phyloP scores from a whole-genome alignment of 2,797 vertebrate species.

The Mus minutoides region DNA sequence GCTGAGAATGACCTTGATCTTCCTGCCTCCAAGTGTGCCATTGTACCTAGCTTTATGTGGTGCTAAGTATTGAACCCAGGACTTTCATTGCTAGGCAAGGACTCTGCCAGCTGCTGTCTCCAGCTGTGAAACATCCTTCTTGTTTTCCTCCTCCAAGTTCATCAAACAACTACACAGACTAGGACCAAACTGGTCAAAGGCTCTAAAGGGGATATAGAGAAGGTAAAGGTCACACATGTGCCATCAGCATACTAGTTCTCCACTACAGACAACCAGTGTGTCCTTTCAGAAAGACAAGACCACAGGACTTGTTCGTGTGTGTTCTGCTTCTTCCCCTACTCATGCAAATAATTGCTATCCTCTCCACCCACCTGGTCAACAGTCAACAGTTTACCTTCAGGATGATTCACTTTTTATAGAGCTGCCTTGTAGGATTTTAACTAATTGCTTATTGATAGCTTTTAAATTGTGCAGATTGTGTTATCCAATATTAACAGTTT shows the following conservation, averaged over 20 bases:
- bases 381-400: not conserved
- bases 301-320: not conserved
- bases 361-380: too few relatives aligned
- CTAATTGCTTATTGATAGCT: slow-evolving; percentile 44
- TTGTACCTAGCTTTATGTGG: not conserved
- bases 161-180: slow-evolving; percentile 22
- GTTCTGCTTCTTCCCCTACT: not conserved
- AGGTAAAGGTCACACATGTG: not conserved
- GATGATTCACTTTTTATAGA: slow-evolving; percentile 24
- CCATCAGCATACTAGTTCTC: not conserved
- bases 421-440: slow-evolving; percentile 26
- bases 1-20: not conserved
- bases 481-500: not conserved
- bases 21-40: not conserved
- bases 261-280: not conserved
- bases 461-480: slow-evolving; percentile 40
- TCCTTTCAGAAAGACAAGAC: slow-evolving; percentile 25
- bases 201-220: slow-evolving; percentile 1
- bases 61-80: not conserved
- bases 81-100: not conserved
- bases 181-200: not conserved
- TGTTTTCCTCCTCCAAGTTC: not conserved
- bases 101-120: not conserved
- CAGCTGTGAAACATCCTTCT: not conserved
- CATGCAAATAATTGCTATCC: not conserved